These are phyloP conservation scores for Lophochroa leadbeateri DNA, from an alignment of 2,113 vertebrate species.

Conservation along the genomic window DNA sequence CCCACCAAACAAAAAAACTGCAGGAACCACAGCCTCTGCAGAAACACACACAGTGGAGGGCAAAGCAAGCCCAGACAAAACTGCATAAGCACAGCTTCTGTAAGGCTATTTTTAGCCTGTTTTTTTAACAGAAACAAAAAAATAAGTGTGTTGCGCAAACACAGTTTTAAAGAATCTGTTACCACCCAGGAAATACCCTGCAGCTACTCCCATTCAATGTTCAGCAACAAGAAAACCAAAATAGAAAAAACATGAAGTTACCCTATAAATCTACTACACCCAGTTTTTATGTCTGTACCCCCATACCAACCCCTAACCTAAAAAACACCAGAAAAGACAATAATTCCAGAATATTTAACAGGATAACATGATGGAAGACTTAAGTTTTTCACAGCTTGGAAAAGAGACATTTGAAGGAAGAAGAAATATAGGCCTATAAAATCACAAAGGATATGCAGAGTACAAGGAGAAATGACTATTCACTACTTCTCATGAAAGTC, in stretches of 20 bases:
- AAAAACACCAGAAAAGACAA: not conserved
- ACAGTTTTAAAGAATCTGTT: not conserved
- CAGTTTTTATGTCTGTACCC: not conserved
- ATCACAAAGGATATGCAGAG: not conserved
- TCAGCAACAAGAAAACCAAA: not conserved
- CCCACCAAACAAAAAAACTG: not conserved
- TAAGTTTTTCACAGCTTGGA: not conserved
- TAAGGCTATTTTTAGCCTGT: not conserved
- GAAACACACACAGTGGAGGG: not conserved
- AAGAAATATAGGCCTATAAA: not conserved
- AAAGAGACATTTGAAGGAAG: not conserved
- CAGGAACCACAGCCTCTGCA: not conserved
- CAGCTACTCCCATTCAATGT: not conserved
- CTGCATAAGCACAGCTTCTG: not conserved
- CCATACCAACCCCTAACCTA: not conserved
- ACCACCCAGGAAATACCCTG: not conserved
- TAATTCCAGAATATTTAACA: not conserved
- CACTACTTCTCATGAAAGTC: fast-evolving
- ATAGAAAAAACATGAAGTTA: not conserved
- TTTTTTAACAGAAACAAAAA: not conserved
- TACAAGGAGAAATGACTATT: not conserved
- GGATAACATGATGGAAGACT: not conserved
- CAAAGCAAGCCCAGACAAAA: not conserved
- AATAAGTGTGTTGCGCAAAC: not conserved
- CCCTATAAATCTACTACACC: not conserved